Base-by-base conservation (phyloP, 2,113 vertebrate genomes). In the Amblyopsis rosae region DNA sequence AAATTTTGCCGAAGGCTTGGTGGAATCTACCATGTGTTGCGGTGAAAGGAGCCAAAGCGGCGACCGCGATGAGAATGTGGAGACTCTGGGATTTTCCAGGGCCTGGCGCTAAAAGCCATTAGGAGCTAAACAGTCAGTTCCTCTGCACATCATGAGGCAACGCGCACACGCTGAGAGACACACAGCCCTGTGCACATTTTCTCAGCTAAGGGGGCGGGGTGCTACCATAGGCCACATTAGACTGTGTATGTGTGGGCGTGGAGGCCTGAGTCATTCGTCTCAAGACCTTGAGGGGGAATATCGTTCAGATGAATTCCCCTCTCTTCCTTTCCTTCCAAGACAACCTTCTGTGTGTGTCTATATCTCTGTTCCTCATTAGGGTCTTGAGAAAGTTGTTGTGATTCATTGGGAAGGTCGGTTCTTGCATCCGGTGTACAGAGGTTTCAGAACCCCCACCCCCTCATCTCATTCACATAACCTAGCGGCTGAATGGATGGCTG, bases 41-140 rank as follows among this genome's bases (percentile, higher is more conserved):
- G 48, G 54, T 60, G 80, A 51, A 49, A 69, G 62, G 2, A 54
- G 75, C 68, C 68, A 73, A 54, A 59, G 70, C 54, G 11, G 71
- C 75, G 77, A 75, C 60, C 64, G 45, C n/a, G 54, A 63, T 69
- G 67, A 59, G 69, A 78, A 67, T 55, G 70, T 76, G 87, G 91
- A 87, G 89, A 88, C 67, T 87, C 86, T n/a, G 91, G 91, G 90
- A 82, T 89, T 91, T 93, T 93, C 91, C 91, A 87, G 81, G 41
- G 62, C 63, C 62, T 70, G 56, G 59, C 79, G 81, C 70, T 83
- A 65, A 67, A 75, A 75, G 67, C 62, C 66, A 79, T 78, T 59
- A 77, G 82, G 77, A 89, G 81, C 58, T 74, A 49, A 19, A 73
- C 61, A 65, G 71, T 82, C 68, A 46, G 78, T 72, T 49, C 68